Evolutionary conservation across 1,140 invertebrate genomes (phyloP).

Genomic region (Rhagoletis pomonella): DNA sequence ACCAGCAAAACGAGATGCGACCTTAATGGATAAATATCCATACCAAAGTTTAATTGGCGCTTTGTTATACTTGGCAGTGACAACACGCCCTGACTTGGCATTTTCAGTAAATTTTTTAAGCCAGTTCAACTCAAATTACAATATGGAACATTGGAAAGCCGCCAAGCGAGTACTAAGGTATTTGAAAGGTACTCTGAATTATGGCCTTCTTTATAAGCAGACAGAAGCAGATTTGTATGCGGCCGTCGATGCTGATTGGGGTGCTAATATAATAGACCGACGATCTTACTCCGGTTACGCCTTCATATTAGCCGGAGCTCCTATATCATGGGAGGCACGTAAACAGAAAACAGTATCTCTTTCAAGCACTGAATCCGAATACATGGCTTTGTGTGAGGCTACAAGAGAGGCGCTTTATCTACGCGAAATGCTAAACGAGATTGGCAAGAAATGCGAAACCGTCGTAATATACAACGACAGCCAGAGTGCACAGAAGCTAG

Average conservation of each 20-base stretch:
- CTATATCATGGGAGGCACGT: slow-evolving; percentile 18
- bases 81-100: neutral
- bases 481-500: slow-evolving; percentile 62
- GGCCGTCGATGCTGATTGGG: slow-evolving; percentile 55
- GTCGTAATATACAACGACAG: slow-evolving; percentile 59
- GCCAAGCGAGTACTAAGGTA: slow-evolving; percentile 53
- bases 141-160: neutral
- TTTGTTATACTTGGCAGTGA: neutral
- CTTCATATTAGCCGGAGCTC: slow-evolving; percentile 60
- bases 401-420: slow-evolving; percentile 16
- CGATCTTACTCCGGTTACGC: slow-evolving; percentile 67
- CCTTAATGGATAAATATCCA: neutral
- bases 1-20: neutral
- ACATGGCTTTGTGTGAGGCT: slow-evolving; percentile 60
- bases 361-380: slow-evolving; percentile 70
- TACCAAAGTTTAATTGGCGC: slow-evolving; percentile 1
- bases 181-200: slow-evolving; percentile 57
- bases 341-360: slow-evolving; percentile 5
- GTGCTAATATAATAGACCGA: slow-evolving; percentile 50
- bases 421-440: neutral
- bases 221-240: neutral
- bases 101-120: neutral
- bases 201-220: slow-evolving; percentile 65
- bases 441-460: neutral
- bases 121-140: too few relatives aligned